Conservation (phyloP, 2,888 invertebrate species). For the Lochmaea capreae region DNA sequence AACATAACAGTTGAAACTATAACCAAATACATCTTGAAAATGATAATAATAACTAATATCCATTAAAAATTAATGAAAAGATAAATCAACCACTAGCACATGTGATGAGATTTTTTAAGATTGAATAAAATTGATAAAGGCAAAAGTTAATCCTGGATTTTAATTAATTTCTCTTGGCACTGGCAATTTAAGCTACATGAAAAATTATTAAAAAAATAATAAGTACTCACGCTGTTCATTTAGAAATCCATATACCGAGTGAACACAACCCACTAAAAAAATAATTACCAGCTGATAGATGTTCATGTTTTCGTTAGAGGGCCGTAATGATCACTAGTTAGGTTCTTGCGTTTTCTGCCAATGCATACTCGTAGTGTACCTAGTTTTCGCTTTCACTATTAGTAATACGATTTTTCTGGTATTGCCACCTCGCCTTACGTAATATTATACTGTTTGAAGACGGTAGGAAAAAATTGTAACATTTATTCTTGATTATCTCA, state of each 20-base stretch:
- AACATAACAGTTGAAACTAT: no score
- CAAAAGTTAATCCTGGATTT: no score
- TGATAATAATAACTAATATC: no score
- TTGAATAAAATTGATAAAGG: no score
- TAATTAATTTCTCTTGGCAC: no score
- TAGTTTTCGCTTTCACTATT: conserved; percentile 57
- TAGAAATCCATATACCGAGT: conserved; percentile 51
- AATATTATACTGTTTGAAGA: conserved; percentile 23
- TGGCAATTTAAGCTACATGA: no score
- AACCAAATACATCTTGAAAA: no score
- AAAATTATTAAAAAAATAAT: neutral
- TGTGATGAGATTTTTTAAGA: no score
- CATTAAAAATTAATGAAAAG: no score
- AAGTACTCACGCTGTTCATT: conserved; percentile 57
- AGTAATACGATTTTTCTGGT: conserved; percentile 43
- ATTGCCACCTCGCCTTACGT: conserved; percentile 20
- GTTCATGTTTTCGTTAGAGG: conserved; percentile 51
- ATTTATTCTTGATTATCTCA: neutral
- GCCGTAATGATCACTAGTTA: conserved; percentile 37
- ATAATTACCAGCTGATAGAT: conserved; percentile 50
- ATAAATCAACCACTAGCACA: no score
- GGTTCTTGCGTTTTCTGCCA: conserved; percentile 15
- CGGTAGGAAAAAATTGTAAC: neutral
- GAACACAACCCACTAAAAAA: conserved; percentile 45
- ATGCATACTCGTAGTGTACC: conserved; percentile 39